phyloP scores from a whole-genome alignment of 2,797 vertebrate species.

The Nannoperca obscura region DNA sequence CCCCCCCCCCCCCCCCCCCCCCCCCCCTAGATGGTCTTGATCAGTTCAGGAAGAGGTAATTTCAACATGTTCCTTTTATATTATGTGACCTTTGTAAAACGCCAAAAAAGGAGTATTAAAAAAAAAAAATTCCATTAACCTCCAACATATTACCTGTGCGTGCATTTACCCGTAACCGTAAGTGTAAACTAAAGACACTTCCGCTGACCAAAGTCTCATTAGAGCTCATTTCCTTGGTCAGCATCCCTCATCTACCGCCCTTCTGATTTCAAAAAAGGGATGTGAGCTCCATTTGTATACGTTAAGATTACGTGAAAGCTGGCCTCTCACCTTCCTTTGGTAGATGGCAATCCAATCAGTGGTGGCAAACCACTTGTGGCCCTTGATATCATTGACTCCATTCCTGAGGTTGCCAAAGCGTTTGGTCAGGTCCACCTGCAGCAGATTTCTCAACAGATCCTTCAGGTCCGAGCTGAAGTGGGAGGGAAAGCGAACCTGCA shows the following conservation, averaged over 20 bases:
- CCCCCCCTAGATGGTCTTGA: not conserved
- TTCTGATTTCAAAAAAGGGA: not conserved
- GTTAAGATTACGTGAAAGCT: not conserved
- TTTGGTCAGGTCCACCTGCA: conserved; percentile 99
- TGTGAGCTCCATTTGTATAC: not conserved
- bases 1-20: no score
- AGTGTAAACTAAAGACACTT: conserved; percentile 26
- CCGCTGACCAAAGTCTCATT: conserved; percentile 21
- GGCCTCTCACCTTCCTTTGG: conserved; percentile 94
- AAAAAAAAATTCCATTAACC: not conserved
- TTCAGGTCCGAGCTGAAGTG: conserved; percentile 99
- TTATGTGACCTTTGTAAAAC: not conserved
- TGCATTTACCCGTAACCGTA: conserved; percentile 13
- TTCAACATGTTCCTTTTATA: not conserved
- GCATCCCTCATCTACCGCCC: not conserved
- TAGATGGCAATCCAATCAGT: conserved; percentile 99
- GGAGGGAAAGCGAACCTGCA: conserved; percentile 97
- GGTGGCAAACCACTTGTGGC: conserved; percentile 99
- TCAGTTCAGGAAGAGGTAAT: not conserved
- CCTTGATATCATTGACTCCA: conserved; percentile 99
- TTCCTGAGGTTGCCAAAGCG: conserved; percentile 99
- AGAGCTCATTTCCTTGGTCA: conserved; percentile 4
- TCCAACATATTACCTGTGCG: conserved; percentile 7
- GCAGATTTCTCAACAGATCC: conserved; percentile 97
- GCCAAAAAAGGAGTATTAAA: not conserved